Evolutionary conservation across 2,888 invertebrate genomes (phyloP), one percentile per base, ranked within the genome.

Genomic region (Epistrophe grossulariae): DNA sequence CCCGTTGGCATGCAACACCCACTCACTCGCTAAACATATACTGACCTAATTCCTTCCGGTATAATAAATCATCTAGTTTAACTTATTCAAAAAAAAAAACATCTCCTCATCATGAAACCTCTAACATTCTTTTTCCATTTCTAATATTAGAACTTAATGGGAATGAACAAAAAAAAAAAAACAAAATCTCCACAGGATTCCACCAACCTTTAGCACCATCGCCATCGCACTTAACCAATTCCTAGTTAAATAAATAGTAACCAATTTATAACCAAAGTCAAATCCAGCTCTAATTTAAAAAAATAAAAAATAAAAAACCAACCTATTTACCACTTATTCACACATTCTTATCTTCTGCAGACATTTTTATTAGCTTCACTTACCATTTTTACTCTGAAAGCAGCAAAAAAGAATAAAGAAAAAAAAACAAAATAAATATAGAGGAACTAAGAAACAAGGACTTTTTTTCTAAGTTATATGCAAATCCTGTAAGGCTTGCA

Each of bases 341-440:
- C 83, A 87, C 85, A 87, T 79, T 62, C 82, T 82, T 82, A 85
- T 85, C 85, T 59, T 68, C 45, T 50, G 66, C 31, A 80, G 84
- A 84, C 84, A 84, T 84, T 76, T 84, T 84, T 84, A 84, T 85
- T 78, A 82, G 70, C 85, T 52, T 43, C 85, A 73, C 85, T 78
- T 81, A 82, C 40, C 70, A 55, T 70, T 70, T 62, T 62, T 9
- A 24, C 57, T 15, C 38, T 38, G 13, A 70, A 28, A 60, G 11
- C 48, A 59, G 60, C 45, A 66, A 28, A 72, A 19, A 43, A 43
- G 13, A 15, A 15, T 35, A 15, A 40, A 5, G 4, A 40, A 40
- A 62, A 60, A n/a, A 50, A 62, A 40, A 43, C 4, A 24, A 38
- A 60, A 28, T 31, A 13, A 43, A 7, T 4, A 45, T 4, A 45